Conservation (phyloP, 2,888 invertebrate species). For the Andrena praecox region DNA sequence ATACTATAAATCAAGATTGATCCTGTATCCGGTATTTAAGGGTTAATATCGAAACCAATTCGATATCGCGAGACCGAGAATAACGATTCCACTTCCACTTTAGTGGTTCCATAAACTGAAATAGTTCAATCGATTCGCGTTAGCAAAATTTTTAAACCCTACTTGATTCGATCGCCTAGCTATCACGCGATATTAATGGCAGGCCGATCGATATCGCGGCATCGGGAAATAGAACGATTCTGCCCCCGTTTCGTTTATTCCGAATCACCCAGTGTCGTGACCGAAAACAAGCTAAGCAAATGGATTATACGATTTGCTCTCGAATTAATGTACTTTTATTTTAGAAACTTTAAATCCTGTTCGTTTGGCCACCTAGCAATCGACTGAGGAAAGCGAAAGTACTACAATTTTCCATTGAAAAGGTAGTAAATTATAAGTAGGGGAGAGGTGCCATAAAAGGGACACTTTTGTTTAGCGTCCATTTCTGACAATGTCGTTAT, state of each 20-base stretch:
- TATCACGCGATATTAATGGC: not conserved
- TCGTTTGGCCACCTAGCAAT: too few species aligned
- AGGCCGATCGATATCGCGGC: slow-evolving; percentile 8
- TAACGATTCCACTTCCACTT: not conserved
- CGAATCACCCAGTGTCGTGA: not conserved
- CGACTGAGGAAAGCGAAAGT: too few species aligned
- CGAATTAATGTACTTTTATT: too few species aligned
- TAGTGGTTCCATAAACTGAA: not conserved
- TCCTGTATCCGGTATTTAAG: too few species aligned
- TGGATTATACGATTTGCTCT: not conserved
- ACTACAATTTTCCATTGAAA: too few species aligned
- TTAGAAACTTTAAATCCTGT: not conserved
- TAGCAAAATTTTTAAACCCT: not conserved
- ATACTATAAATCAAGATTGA: too few species aligned
- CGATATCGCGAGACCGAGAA: slow-evolving; percentile 4
- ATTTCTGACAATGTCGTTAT: too few species aligned
- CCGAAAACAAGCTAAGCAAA: not conserved
- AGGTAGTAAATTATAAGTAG: too few species aligned
- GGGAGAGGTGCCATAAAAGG: too few species aligned
- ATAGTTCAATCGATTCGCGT: not conserved
- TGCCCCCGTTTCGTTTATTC: not conserved
- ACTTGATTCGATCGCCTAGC: not conserved
- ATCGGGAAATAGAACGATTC: slow-evolving; percentile 2
- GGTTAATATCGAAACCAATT: not conserved
- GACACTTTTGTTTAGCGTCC: too few species aligned